Evolutionary conservation across 2,113 vertebrate genomes (phyloP).

Genomic region (Meriones unguiculatus): DNA sequence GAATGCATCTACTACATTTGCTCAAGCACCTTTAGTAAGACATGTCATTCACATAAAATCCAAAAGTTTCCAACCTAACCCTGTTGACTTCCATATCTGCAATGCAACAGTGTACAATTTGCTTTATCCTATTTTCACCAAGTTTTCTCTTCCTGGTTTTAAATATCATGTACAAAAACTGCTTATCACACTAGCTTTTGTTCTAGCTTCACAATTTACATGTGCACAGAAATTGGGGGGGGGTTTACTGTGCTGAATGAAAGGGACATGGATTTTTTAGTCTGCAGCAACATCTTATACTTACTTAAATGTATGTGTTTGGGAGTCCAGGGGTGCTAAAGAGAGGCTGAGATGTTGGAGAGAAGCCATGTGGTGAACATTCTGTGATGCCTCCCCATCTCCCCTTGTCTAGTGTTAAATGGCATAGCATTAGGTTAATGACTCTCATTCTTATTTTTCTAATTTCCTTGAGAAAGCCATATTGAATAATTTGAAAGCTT

Average conservation of each 20-base stretch:
- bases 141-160: not conserved
- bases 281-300: not conserved
- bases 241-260: not conserved
- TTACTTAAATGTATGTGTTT: not conserved
- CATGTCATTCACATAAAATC: not conserved
- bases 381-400: too few species aligned
- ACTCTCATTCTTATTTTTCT: not conserved
- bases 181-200: not conserved
- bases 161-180: not conserved
- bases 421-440: not conserved
- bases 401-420: not conserved
- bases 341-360: not conserved
- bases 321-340: not conserved
- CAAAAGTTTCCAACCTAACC: not conserved
- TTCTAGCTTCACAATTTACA: not conserved
- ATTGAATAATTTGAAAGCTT: slow-evolving; percentile 12
- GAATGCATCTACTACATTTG: not conserved
- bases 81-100: not conserved
- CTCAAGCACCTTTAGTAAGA: not conserved
- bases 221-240: not conserved
- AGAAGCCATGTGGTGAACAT: not conserved
- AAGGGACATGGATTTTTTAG: not conserved
- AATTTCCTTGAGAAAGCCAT: not conserved
- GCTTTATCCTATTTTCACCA: slow-evolving; percentile 13
- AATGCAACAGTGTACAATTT: not conserved